Percentiles rank a stretch among this genome's conserved stretches.
These are phyloP conservation scores for Cryptops parisi DNA, from an alignment of 2,888 invertebrate species.

Conservation along the genomic window DNA sequence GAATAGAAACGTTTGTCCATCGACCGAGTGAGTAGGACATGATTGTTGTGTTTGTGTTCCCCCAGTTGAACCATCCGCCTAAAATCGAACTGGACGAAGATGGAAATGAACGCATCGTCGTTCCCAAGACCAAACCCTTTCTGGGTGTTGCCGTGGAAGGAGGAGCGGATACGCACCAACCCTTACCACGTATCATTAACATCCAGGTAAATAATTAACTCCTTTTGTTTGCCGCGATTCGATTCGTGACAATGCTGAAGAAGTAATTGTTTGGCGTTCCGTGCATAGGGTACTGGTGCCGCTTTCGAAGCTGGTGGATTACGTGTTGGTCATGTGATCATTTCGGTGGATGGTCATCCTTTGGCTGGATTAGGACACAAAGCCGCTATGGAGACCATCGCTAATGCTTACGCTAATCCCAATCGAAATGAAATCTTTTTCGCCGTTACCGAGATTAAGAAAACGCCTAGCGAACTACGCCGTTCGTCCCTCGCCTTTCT, in stretches of 20 bases:
- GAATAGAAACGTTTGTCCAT: no score
- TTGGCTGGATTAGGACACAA: conserved; percentile 62
- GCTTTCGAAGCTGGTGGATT: conserved; percentile 84
- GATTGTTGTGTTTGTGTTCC: no score
- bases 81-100: not conserved
- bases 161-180: conserved; percentile 89
- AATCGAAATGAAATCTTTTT: conserved; percentile 82
- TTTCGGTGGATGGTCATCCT: conserved; percentile 70
- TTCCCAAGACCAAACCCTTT: conserved; percentile 70
- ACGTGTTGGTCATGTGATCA: conserved; percentile 84
- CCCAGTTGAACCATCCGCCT: not conserved
- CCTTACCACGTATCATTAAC: conserved; percentile 85
- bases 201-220: conserved; percentile 63
- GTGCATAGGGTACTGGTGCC: conserved; percentile 71
- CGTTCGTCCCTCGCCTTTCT: conserved; percentile 15
- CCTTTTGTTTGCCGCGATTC: conserved; percentile 10
- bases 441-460: conserved; percentile 43
- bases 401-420: conserved; percentile 80
- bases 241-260: not conserved
- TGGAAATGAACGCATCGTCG: conserved; percentile 28
- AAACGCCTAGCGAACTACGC: conserved; percentile 15
- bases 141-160: conserved; percentile 96
- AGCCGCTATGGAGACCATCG: conserved; percentile 81
- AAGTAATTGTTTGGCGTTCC: not conserved
- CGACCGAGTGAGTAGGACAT: no score